Evolutionary conservation across 2,888 invertebrate species (phyloP), one percentile per base, ranked within the genome.

Genomic region (Caenorhabditis wallacei): DNA sequence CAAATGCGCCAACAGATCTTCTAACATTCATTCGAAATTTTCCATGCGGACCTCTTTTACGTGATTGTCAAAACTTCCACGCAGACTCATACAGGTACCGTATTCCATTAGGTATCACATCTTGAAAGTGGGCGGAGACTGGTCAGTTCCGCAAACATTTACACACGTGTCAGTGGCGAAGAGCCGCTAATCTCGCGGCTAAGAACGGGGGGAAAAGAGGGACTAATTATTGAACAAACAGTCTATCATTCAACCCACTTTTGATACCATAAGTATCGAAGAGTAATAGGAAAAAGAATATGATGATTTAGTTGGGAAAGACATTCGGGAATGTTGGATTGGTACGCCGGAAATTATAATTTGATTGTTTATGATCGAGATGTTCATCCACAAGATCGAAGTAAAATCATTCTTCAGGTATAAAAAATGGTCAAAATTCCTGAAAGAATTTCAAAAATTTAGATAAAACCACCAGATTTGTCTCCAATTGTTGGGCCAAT

Each of bases 41-140:
- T 20, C 88, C 88, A 24, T 88, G 88, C 37, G 88, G 88, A 4
- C 88, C 88, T 1, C 69, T 88, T 8, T 76, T 88, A 37, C 69
- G 82, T 4, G 87, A 85, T 20, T 88, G 88, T 56, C 68, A 69
- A 40, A 78, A 80, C 54, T 88, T 88, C 72, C 43, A 85, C 59
- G 79, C 84, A 7, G 86, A 85, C 40, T 64, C 68, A 20, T 88
- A 87, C 78, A 84, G 78, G 87, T 85, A 76, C 76, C 68, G 76
- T 76, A 75, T 18, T 54, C 20, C 46, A n/a, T 24, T 53, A n/a
- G 0, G 56, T 68, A 75, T 75, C 75, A 75, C 18, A 68, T 68
- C 57, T 59, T 24, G 46, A 61, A 30, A 48, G 51, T 40, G 57
- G 75, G 66, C 57, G 75, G 56, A 68, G 24, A 59, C 30, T 46